phyloP scores from a whole-genome alignment of 2,888 invertebrate species.

The Thumatha senex region DNA sequence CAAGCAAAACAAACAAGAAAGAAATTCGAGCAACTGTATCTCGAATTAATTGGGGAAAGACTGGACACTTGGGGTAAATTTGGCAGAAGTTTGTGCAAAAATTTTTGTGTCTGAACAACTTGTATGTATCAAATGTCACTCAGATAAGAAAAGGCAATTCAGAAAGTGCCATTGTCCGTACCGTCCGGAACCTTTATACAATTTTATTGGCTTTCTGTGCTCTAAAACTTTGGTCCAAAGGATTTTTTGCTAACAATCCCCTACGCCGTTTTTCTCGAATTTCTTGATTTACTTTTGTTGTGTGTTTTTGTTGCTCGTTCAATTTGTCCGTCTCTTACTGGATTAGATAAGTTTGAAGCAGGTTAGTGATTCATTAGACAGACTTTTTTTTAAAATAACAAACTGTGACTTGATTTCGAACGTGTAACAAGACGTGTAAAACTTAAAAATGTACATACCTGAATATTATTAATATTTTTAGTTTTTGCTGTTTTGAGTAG shows the following conservation, averaged over 20 bases:
- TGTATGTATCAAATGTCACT: constrained; percentile 39
- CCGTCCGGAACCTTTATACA: constrained; percentile 42
- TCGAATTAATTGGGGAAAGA: constrained; percentile 26
- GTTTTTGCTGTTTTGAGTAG: no score
- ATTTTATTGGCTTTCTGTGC: constrained; percentile 51
- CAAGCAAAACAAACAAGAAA: constrained; percentile 23
- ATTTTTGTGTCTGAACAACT: constrained; percentile 19
- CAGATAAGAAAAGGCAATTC: constrained; percentile 40
- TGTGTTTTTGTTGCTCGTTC: constrained; percentile 31
- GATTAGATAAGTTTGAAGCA: constrained; percentile 8
- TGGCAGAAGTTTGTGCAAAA: constrained; percentile 26
- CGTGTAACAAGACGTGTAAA: no score
- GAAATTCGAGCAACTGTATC: constrained; percentile 27
- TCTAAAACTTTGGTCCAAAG: constrained; percentile 49
- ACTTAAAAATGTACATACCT: no score
- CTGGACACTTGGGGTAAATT: constrained; percentile 24
- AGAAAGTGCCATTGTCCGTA: constrained; percentile 42
- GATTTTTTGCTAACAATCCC: constrained; percentile 49
- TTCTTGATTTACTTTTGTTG: constrained; percentile 46
- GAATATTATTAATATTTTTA: no score
- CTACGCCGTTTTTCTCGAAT: constrained; percentile 38
- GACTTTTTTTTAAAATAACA: neutral
- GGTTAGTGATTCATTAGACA: neutral
- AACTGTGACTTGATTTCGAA: no score
- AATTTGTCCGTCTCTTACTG: constrained; percentile 24